Evolutionary conservation across 1,140 invertebrate species (phyloP).

Genomic region (Subanguina moxae): DNA sequence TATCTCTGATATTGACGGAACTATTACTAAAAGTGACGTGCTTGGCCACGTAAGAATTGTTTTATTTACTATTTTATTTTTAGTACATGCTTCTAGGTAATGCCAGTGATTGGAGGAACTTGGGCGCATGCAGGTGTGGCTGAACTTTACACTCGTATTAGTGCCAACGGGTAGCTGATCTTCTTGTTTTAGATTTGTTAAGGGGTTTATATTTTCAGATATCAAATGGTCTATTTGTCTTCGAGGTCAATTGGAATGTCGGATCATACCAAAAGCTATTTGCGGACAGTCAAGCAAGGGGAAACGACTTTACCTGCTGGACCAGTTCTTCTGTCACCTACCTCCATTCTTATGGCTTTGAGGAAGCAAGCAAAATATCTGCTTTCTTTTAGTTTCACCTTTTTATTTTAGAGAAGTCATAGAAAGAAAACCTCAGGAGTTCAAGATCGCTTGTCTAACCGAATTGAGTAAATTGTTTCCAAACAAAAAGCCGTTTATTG

Average conservation of each 20-base stretch:
- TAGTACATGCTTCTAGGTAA: too few relatives aligned
- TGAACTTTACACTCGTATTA: conserved; percentile 92
- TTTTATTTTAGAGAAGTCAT: conserved; percentile 81
- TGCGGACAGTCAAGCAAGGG: conserved; percentile 85
- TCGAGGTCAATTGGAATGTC: conserved; percentile 90
- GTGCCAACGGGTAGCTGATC: conserved; percentile 94
- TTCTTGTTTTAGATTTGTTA: too few relatives aligned
- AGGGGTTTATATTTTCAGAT: too few relatives aligned
- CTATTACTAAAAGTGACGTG: conserved; percentile 97
- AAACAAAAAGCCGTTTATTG: conserved; percentile 83
- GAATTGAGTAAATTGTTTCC: conserved; percentile 92
- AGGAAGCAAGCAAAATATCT: conserved; percentile 67
- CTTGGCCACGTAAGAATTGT: conserved; percentile 98
- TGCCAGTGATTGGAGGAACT: conserved; percentile 93
- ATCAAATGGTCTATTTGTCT: conserved; percentile 73
- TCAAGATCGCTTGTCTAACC: conserved; percentile 92
- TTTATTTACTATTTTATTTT: too few relatives aligned
- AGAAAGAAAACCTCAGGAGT: conserved; percentile 96
- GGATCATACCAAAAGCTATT: conserved; percentile 82
- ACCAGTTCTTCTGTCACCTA: conserved; percentile 90
- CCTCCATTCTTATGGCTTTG: conserved; percentile 89
- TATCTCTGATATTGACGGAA: conserved; percentile 98
- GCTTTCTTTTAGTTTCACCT: neutral
- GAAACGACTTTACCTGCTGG: conserved; percentile 88
- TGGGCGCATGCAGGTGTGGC: conserved; percentile 96